Evolutionary conservation across 2,797 vertebrate genomes (phyloP), one percentile per base, ranked within the genome.

Genomic region (Sciurus carolinensis): DNA sequence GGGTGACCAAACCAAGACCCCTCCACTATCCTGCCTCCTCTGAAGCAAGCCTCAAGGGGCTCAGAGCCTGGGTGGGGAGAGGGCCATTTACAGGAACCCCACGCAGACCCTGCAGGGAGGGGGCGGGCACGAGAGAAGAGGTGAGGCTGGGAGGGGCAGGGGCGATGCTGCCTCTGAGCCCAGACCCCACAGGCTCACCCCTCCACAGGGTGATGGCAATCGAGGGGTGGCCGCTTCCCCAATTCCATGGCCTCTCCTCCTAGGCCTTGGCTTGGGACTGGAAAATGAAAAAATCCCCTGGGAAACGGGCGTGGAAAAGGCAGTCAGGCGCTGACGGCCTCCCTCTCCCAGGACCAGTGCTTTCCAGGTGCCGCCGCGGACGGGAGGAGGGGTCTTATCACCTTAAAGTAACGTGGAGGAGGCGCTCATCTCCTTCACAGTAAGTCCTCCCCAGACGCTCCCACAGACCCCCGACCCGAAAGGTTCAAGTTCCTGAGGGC

Each of bases 151-250:
- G 22, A 36, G 47, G 14, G 18, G 13, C n/a, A 3, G 67, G 11
- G 20, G 28, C 0, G 1, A 7, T 1, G 36, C 20, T 1, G 24
- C 57, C 26, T 76, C 17, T 12, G 26, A n/a, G 18, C 0, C 0
- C 0, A 2, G 11, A 15, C 9, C 12, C 3, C 36, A 36, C 4
- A 20, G 44, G 7, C 54, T 17, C 87, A 8, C 36, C 10, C 30
- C 3, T 3, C 39, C 52, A 13, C 3, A 0, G 18, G 15, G 39
- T 12, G n/a, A 24, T 4, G 0, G 14, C 8, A 4, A 9, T 18
- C 2, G 0, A 39, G 36, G 52, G 47, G 2, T 0, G 22, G 62
- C n/a, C 7, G 4, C 47, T 10, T 13, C 81, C 26, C 11, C 1
- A 9, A 0, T 10, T 17, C n/a, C 26, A 52, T 3, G 1, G 9